Percentiles rank a stretch among this genome's conserved stretches.
Evolutionary conservation across 1,140 invertebrate genomes (phyloP).

Genomic region (Littorina saxatilis): DNA sequence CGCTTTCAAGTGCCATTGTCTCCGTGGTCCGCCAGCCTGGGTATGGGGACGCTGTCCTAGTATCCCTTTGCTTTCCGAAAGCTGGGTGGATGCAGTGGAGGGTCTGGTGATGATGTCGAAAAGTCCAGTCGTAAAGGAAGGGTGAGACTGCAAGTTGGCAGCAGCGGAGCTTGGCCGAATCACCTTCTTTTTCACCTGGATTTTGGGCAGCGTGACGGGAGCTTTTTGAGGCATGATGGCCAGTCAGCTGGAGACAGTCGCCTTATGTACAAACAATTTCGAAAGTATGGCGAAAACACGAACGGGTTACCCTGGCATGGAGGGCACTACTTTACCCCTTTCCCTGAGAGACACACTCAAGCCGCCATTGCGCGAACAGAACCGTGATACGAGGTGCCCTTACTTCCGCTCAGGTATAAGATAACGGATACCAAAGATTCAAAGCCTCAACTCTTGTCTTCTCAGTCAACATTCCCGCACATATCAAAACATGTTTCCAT

Average conservation of each 20-base stretch:
- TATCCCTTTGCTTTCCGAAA: slow-evolving; percentile 34
- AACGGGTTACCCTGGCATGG: neutral
- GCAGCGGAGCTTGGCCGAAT: slow-evolving; percentile 68
- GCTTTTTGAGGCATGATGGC: slow-evolving; percentile 48
- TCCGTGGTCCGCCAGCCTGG: slow-evolving; percentile 53
- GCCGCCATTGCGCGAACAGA: neutral
- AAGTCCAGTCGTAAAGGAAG: slow-evolving; percentile 60
- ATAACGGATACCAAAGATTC: no score
- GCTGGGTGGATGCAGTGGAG: slow-evolving; percentile 53
- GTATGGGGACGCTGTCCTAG: slow-evolving; percentile 56
- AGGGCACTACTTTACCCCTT: neutral
- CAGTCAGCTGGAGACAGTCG: neutral
- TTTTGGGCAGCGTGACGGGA: slow-evolving; percentile 40
- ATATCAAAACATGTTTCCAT: no score
- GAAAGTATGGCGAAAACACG: neutral
- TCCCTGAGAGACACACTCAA: neutral
- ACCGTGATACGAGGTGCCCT: no score
- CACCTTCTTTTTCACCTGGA: slow-evolving; percentile 48
- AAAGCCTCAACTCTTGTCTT: no score
- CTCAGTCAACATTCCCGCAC: no score
- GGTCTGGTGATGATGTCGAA: slow-evolving; percentile 63
- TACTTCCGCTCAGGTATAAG: no score
- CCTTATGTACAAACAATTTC: neutral
- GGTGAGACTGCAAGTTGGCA: slow-evolving; percentile 68
- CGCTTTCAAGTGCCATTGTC: slow-evolving; percentile 40